Percentiles rank a stretch among this genome's conserved stretches.
phyloP scores from a whole-genome alignment of 2,888 invertebrate genomes.

The Bedellia somnulentella region DNA sequence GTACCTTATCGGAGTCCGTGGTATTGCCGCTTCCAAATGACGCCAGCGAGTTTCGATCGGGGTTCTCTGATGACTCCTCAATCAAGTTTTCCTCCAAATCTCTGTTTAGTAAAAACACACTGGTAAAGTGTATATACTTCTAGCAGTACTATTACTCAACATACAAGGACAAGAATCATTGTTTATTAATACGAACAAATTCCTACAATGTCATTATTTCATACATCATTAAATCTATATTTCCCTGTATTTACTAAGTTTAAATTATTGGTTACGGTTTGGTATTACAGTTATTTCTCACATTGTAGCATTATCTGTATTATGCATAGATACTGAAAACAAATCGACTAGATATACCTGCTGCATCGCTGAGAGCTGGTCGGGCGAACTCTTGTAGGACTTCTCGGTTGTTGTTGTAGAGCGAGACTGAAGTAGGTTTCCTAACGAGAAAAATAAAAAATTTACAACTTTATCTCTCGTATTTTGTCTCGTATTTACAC shows the following conservation, averaged over 20 bases:
- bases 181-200: too few relatives aligned
- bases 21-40: slow-evolving; percentile 95
- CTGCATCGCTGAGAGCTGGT: slow-evolving; percentile 75
- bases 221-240: too few relatives aligned
- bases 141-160: not conserved
- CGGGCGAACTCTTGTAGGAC: slow-evolving; percentile 75
- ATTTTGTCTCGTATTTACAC: too few relatives aligned
- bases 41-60: slow-evolving; percentile 84
- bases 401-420: slow-evolving; percentile 74
- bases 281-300: too few relatives aligned
- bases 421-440: slow-evolving; percentile 92
- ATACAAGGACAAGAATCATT: too few relatives aligned
- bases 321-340: too few relatives aligned
- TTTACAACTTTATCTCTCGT: too few relatives aligned
- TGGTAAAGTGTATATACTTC: not conserved
- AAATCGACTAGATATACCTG: slow-evolving; percentile 65
- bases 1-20: slow-evolving; percentile 91
- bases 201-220: too few relatives aligned
- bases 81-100: slow-evolving; percentile 86
- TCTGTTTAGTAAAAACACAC: slow-evolving; percentile 36
- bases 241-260: too few relatives aligned
- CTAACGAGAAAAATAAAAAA: slow-evolving; percentile 30
- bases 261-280: too few relatives aligned
- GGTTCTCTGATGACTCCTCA: slow-evolving; percentile 83
- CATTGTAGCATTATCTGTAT: too few relatives aligned